phyloP scores from a whole-genome alignment of 2,113 vertebrate species.

The Cnemophilus loriae region DNA sequence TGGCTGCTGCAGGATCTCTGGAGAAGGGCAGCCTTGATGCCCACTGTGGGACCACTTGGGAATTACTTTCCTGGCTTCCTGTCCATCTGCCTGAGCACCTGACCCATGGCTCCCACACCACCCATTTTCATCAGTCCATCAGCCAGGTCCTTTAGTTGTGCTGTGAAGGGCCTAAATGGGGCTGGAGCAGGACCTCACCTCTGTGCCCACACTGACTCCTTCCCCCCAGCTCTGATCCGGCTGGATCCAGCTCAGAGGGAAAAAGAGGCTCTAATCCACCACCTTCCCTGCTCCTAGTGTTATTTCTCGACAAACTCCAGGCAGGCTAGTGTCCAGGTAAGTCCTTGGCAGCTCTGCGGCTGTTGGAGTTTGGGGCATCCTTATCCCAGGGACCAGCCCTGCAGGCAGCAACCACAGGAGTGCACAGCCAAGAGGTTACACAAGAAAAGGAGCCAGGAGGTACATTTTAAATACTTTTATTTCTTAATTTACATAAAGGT shows the following conservation, averaged over 20 bases:
- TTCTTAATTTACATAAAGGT: constrained; percentile 94
- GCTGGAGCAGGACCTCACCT: not conserved
- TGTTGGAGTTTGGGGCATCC: not conserved
- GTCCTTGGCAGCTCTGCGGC: not conserved
- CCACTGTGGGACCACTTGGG: not conserved
- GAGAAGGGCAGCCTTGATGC: not conserved
- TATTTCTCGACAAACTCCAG: accelerated
- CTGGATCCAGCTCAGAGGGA: not conserved
- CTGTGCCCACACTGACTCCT: not conserved
- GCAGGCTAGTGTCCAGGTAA: not conserved
- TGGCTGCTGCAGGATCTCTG: not conserved
- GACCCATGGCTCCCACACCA: accelerated
- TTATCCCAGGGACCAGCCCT: not conserved
- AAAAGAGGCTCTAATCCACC: not conserved
- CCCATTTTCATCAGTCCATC: accelerated
- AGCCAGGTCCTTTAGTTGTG: not conserved
- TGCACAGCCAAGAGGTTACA: not conserved
- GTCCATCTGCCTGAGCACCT: accelerated
- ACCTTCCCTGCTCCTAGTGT: not conserved
- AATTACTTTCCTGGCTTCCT: not conserved
- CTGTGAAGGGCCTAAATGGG: not conserved
- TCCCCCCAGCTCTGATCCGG: no score
- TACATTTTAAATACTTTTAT: constrained; percentile 87
- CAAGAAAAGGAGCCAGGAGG: not conserved
- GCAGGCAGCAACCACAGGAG: not conserved